phyloP scores from a whole-genome alignment of 2,797 vertebrate genomes.

The Diplodus sargus region DNA sequence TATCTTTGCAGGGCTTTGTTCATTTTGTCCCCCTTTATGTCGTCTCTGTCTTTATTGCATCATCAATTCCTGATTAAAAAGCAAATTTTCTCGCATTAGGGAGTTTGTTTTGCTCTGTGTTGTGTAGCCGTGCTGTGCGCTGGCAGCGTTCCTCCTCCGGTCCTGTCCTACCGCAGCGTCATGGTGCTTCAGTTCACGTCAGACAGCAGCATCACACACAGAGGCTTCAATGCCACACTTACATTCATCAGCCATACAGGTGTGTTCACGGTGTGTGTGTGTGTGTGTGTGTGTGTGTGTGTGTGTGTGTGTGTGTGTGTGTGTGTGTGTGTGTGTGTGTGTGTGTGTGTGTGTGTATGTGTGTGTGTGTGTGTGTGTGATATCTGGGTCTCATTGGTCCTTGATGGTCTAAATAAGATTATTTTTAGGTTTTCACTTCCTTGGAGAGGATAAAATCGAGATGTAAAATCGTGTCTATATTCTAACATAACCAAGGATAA shows the following conservation, averaged over 20 bases:
- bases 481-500: not conserved
- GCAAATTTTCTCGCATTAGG: not conserved
- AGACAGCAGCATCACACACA: conserved; percentile 80
- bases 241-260: conserved; percentile 85
- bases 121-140: conserved; percentile 85
- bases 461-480: not conserved
- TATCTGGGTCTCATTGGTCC: too few species aligned
- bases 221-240: conserved; percentile 84
- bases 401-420: not conserved
- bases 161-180: conserved; percentile 82
- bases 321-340: not conserved
- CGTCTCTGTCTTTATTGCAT: not conserved
- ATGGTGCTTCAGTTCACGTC: conserved; percentile 87
- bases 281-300: not conserved
- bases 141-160: conserved; percentile 73
- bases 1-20: not conserved
- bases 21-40: not conserved
- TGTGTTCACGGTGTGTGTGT: conserved; percentile 39
- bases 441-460: not conserved
- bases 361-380: not conserved
- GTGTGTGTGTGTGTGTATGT: too few species aligned
- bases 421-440: not conserved
- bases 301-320: too few species aligned
- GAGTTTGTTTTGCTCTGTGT: not conserved
- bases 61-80: too few species aligned